Evolutionary conservation across 2,888 invertebrate species (phyloP).

Genomic region (Leptinotarsa tumamoca): DNA sequence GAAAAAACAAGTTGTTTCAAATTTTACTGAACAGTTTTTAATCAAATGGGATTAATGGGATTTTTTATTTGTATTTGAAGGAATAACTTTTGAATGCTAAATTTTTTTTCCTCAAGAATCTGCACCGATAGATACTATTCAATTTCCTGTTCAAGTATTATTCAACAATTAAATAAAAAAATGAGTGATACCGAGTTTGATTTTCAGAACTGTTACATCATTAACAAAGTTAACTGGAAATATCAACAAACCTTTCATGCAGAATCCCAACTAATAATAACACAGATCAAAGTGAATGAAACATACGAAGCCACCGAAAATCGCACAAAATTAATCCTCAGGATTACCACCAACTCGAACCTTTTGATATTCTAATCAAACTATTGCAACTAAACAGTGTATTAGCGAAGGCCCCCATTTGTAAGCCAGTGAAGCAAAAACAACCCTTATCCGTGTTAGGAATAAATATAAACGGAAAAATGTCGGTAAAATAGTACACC

Average conservation of each 20-base stretch:
- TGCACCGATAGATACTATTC: no score
- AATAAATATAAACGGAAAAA: slow-evolving; percentile 51
- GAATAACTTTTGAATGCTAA: no score
- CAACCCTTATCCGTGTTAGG: slow-evolving; percentile 46
- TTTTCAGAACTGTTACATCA: not conserved
- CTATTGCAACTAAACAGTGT: slow-evolving; percentile 35
- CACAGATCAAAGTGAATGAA: slow-evolving; percentile 29
- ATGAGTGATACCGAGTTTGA: not conserved
- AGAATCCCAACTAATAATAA: slow-evolving; percentile 20
- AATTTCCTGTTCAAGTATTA: no score
- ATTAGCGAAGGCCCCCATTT: slow-evolving; percentile 41
- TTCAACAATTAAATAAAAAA: not conserved
- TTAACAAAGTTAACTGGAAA: not conserved
- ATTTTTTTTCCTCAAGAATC: no score
- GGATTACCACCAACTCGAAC: slow-evolving; percentile 30
- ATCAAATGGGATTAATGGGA: no score
- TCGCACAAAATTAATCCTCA: slow-evolving; percentile 35
- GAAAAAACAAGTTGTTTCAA: no score
- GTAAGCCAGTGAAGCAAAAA: slow-evolving; percentile 34
- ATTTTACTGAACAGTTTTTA: no score
- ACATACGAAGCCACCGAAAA: slow-evolving; percentile 28
- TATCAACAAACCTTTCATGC: slow-evolving; percentile 41
- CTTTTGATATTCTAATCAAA: slow-evolving; percentile 43
- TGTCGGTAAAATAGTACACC: slow-evolving; percentile 51
- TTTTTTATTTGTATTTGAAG: no score